phyloP scores from a whole-genome alignment of 1,140 invertebrate species.

The Drosophila paulistorum region DNA sequence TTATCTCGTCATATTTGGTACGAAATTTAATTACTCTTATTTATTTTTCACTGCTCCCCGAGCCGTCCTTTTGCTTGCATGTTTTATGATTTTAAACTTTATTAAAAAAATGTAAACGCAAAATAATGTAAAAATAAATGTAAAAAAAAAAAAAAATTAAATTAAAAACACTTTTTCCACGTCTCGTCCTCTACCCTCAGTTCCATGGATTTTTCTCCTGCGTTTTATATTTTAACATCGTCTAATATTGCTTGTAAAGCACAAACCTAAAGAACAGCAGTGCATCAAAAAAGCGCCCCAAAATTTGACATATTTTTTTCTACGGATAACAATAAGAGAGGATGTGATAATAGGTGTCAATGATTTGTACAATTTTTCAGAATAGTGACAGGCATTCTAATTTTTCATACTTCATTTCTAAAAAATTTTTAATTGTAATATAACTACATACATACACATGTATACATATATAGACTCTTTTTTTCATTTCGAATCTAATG shows the following conservation, averaged over 20 bases:
- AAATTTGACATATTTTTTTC: background rate
- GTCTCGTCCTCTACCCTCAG: constrained; percentile 39
- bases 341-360: background rate
- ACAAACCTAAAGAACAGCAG: constrained; percentile 32
- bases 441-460: too few species aligned
- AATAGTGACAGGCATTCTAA: background rate
- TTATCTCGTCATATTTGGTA: constrained; percentile 83
- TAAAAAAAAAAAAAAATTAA: constrained; percentile 63
- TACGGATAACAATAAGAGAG: background rate
- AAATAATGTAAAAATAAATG: constrained; percentile 62
- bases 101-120: constrained; percentile 72
- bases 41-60: constrained; percentile 71
- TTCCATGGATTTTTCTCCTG: constrained; percentile 11
- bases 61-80: constrained; percentile 35
- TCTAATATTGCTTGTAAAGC: constrained; percentile 62
- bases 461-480: background rate
- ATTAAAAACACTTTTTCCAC: constrained; percentile 75
- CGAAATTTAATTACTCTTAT: constrained; percentile 83
- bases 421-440: background rate
- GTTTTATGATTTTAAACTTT: constrained; percentile 75
- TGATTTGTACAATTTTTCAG: background rate
- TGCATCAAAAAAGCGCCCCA: background rate
- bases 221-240: constrained; percentile 38
- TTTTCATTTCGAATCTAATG: background rate
- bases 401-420: background rate